Evolutionary conservation across 2,113 vertebrate species (phyloP).

Genomic region (Tympanuchus pallidicinctus): DNA sequence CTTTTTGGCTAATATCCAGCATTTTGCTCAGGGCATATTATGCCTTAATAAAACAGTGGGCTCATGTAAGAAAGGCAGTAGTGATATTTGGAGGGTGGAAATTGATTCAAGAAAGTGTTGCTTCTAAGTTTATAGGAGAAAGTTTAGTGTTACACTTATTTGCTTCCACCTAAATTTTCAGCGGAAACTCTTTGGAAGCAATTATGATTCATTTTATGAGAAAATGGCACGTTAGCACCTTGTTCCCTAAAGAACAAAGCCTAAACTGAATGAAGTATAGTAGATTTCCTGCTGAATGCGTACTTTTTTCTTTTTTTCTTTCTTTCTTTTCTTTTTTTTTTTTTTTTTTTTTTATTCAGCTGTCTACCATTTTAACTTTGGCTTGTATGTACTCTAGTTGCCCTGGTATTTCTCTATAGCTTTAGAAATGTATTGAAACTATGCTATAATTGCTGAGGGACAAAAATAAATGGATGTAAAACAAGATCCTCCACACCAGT

Average conservation of each 20-base stretch:
- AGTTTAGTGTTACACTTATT: constrained; percentile 75
- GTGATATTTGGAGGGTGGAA: constrained; percentile 71
- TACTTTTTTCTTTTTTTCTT: neutral
- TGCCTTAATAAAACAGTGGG: constrained; percentile 75
- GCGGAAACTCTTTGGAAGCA: constrained; percentile 74
- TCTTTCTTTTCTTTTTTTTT: neutral
- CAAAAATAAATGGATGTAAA: constrained; percentile 80
- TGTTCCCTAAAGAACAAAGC: constrained; percentile 80
- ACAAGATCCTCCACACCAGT: constrained; percentile 74
- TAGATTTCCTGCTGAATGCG: constrained; percentile 69
- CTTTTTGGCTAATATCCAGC: constrained; percentile 76
- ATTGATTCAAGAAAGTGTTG: constrained; percentile 75
- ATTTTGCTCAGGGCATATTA: constrained; percentile 73
- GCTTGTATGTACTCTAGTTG: constrained; percentile 78
- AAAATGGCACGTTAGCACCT: constrained; percentile 79
- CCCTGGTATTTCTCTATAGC: constrained; percentile 78
- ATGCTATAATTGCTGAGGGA: constrained; percentile 78
- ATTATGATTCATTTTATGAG: constrained; percentile 75
- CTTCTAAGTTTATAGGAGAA: constrained; percentile 78
- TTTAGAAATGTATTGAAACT: constrained; percentile 77
- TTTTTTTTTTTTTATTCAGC: constrained; percentile 52
- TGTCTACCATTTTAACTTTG: constrained; percentile 73
- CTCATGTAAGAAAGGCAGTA: constrained; percentile 68
- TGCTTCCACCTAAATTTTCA: constrained; percentile 77
- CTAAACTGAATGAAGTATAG: constrained; percentile 71